Base-by-base conservation (phyloP, 2,113 vertebrate species). In the Notiomystis cincta region DNA sequence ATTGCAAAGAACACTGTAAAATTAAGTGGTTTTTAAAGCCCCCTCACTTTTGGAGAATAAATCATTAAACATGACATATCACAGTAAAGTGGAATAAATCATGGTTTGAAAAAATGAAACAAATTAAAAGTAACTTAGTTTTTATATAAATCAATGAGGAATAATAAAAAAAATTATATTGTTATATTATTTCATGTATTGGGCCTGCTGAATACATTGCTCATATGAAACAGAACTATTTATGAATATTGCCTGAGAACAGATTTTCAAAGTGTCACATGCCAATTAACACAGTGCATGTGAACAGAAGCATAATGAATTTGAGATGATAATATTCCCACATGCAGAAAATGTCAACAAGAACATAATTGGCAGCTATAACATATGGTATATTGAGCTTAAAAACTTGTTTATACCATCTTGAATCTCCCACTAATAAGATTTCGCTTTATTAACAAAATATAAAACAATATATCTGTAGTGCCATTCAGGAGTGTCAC, bases 271-370 rank as follows among this genome's bases (percentile, higher is more conserved):
- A 97, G 87, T 96, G 84, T 90, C 95, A 95, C 84, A 90, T 96
- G 93, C 83, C 95, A 96, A 93, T 96, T 97, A 97, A 93, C 72
- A 76, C 62, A 73, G 83, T 71, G 79, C 94, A 93, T 93, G 91
- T 93, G 94, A 96, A 95, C 60, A 82, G 66, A 95, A 91, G 70
- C 58, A 67, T 82, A 96, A 95, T 95, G 81, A 97, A 93, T 93
- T 86, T 85, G 70, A 95, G 67, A 95, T 17, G 33, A 90, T 96
- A 94, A 93, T 91, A 96, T 95, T 95, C 92, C 71, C 90, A 82
- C 73, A 87, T 62, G 67, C 60, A 96, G 87, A 82, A 97, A 97
- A 97, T 96, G 92, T 95, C 95, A 97, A 95, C 78, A 91, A 89
- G 88, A 96, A 95, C 72, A 90, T 96, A 95, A 95, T 78, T 15